phyloP scores from a whole-genome alignment of 2,888 invertebrate genomes.

The Agrenia bidenticulata region DNA sequence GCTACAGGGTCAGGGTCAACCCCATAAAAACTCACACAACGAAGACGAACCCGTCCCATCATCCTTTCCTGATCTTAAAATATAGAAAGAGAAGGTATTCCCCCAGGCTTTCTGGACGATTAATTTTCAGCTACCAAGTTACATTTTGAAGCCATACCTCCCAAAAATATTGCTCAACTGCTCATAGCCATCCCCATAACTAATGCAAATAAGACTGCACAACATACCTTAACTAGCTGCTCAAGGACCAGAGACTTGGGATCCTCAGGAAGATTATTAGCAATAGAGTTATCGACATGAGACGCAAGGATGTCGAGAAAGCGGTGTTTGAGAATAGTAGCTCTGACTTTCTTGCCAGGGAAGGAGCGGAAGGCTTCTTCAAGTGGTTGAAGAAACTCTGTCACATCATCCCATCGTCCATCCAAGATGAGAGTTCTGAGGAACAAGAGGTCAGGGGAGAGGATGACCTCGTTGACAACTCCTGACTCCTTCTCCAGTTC shows the following conservation, averaged over 20 bases:
- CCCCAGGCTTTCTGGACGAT: too few relatives aligned
- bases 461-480: constrained; percentile 84
- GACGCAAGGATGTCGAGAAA: constrained; percentile 49
- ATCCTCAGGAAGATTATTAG: constrained; percentile 32
- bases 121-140: too few relatives aligned
- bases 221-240: constrained; percentile 50
- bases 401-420: constrained; percentile 96
- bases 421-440: constrained; percentile 91
- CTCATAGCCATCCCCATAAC: too few relatives aligned
- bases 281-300: constrained; percentile 37
- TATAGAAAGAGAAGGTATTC: too few relatives aligned
- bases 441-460: constrained; percentile 88
- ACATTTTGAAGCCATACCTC: too few relatives aligned
- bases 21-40: too few relatives aligned
- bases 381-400: constrained; percentile 93
- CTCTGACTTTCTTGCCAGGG: constrained; percentile 51
- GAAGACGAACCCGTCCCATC: too few relatives aligned
- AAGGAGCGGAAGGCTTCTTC: constrained; percentile 59
- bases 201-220: too few relatives aligned
- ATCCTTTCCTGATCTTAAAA: too few relatives aligned
- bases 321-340: constrained; percentile 50
- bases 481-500: constrained; percentile 93
- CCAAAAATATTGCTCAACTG: too few relatives aligned
- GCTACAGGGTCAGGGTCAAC: too few relatives aligned
- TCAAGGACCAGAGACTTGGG: constrained; percentile 48